A percentile compares a stretch with the other conserved stretches of the same genome.
Conservation (phyloP, 2,113 vertebrate genomes). For the Micromys minutus region DNA sequence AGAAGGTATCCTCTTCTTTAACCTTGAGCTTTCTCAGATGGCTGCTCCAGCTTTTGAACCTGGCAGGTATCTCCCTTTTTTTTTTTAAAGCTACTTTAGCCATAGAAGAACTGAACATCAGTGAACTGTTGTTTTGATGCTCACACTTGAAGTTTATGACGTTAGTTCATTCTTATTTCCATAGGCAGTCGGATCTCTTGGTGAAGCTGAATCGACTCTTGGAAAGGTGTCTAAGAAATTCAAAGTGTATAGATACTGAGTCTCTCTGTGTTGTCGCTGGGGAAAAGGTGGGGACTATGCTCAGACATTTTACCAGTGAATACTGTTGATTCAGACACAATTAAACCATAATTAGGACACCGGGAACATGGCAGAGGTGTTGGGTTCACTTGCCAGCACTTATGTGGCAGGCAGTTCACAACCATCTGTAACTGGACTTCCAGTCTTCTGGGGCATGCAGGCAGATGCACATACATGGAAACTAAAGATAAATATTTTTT, state of each 20-base stretch:
- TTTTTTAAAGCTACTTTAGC: not conserved
- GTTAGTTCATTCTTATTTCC: conserved; percentile 1
- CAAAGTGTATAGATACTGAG: conserved; percentile 97
- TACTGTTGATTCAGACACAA: not conserved
- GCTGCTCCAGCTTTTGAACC: conserved; percentile 95
- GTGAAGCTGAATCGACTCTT: conserved; percentile 95
- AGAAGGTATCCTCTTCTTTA: conserved; percentile 96
- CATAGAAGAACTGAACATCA: not conserved
- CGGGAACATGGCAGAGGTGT: not conserved
- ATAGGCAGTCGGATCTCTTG: conserved; percentile 93
- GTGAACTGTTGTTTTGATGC: not conserved
- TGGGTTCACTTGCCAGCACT: not conserved
- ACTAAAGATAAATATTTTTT: not conserved
- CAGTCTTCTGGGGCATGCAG: not conserved
- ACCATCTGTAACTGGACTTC: not conserved
- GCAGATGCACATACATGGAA: not conserved
- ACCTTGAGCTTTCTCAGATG: conserved; percentile 96
- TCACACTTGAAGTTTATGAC: not conserved
- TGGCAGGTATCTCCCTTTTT: conserved; percentile 88
- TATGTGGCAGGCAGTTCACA: too few species aligned
- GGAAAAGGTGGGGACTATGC: conserved; percentile 91
- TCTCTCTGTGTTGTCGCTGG: conserved; percentile 97
- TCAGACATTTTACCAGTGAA: not conserved
- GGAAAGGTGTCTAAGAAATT: conserved; percentile 96
- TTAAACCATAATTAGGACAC: not conserved